These are phyloP conservation scores for Alitta virens DNA, from an alignment of 2,888 invertebrate genomes.

Conservation along the genomic window DNA sequence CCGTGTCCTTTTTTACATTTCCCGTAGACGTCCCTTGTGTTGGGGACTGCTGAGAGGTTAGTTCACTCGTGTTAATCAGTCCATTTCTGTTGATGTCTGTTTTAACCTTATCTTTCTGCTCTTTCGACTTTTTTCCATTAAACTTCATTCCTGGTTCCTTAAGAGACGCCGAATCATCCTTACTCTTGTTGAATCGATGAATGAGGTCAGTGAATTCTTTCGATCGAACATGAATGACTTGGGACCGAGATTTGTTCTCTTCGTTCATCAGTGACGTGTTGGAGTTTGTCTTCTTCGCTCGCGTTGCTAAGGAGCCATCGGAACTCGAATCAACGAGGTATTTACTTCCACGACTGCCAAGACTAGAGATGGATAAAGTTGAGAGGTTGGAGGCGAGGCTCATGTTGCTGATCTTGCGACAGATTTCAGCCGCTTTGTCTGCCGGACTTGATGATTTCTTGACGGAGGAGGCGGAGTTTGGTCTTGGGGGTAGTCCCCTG, in stretches of 20 bases:
- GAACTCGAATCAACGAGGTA: constrained; percentile 34
- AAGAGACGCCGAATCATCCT: constrained; percentile 5
- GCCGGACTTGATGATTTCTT: background rate
- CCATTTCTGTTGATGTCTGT: constrained; percentile 25
- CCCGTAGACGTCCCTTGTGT: background rate
- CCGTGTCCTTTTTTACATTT: background rate
- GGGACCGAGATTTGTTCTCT: constrained; percentile 28
- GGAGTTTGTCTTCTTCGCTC: background rate
- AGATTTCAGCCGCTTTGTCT: constrained; percentile 4
- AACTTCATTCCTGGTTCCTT: constrained; percentile 12
- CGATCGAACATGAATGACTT: constrained; percentile 28
- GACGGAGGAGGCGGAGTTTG: background rate
- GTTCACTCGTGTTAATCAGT: constrained; percentile 2
- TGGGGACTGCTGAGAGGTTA: background rate
- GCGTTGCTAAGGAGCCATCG: constrained; percentile 1
- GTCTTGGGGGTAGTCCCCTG: background rate
- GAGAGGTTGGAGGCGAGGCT: constrained; percentile 36
- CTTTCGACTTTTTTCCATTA: constrained; percentile 9
- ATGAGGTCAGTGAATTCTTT: constrained; percentile 34
- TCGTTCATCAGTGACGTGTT: constrained; percentile 31
- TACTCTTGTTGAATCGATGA: constrained; percentile 23
- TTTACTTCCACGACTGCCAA: constrained; percentile 35
- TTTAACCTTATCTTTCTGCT: constrained; percentile 11
- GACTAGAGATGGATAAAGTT: constrained; percentile 34
- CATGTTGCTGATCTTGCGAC: constrained; percentile 30